Percentiles rank a stretch among this genome's conserved stretches.
phyloP scores from a whole-genome alignment of 2,797 vertebrate species.

The Rhinatrema bivittatum region DNA sequence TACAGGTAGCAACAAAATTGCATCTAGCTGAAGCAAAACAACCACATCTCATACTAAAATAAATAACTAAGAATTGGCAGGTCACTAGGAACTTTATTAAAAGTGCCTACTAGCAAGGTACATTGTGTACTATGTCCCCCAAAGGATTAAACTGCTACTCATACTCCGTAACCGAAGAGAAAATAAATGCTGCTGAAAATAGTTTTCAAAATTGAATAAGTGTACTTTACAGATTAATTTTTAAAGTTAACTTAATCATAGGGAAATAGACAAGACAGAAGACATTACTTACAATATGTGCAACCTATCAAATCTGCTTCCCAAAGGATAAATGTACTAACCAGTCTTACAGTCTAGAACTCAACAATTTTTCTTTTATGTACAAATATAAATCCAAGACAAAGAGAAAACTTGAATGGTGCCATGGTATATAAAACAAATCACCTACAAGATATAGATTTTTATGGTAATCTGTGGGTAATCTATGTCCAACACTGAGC shows the following conservation, averaged over 20 bases:
- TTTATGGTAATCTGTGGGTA: no score
- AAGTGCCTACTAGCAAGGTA: background rate
- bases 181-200: slow-evolving; percentile 3
- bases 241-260: background rate
- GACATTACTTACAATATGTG: no score
- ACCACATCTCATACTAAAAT: background rate
- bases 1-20: background rate
- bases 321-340: no score
- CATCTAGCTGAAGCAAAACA: slow-evolving; percentile 2
- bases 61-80: background rate
- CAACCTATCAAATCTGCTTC: no score
- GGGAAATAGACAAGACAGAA: background rate
- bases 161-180: background rate
- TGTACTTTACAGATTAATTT: no score
- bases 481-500: no score
- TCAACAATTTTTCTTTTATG: no score
- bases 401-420: no score
- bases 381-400: no score
- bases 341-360: no score
- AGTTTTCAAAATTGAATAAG: background rate
- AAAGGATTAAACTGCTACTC: slow-evolving; percentile 15
- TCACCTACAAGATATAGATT: no score
- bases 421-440: no score
- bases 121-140: background rate
- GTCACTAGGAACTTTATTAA: background rate